Base-by-base conservation (phyloP, 2,113 vertebrate genomes). In the Ranitomeya variabilis region DNA sequence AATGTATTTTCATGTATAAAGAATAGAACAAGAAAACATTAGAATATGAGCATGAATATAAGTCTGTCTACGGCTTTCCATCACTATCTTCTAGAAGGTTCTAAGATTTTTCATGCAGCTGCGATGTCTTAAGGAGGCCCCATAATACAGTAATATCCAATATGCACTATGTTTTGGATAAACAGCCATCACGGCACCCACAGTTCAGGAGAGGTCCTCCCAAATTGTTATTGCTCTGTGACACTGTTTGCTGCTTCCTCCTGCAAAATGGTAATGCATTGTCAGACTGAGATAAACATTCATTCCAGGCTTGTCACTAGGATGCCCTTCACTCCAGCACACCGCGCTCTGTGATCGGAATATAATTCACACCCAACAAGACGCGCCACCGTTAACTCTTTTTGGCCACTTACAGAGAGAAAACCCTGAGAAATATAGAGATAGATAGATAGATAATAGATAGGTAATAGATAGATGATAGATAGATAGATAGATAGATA, bases 201-300 rank as follows among this genome's bases (percentile, higher is more conserved):
- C 23, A 51, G 79, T 60, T 87, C 86, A 23, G 57, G 19, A 23
- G 52, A 82, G 45, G 64, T 73, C 86, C 12, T 73, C 86, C 86
- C 54, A 74, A 87, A 81, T 82, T 81, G 67, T 82, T 55, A 52
- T 82, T 81, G 67, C 86, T 66, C 55, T 55, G 74, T 79, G 55
- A 45, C 76, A 79, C 64, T 62, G 52, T 87, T 69, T 82, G 16
- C 79, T 60, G 26, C 79, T 59, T 87, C 86, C 66, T 87, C 45
- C 66, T 73, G 66, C 86, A 81, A 74, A 87, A 87, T 87, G 78
- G 79, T 80, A 87, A 87, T 82, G 64, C 26, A 60, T 81, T 82
- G 86, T 87, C 78, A 82, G 62, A 31, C n/a, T 18, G 85, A 73
- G 77, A 73, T 73, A 87, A 87, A 82, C 86, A 81, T 87, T 82